Evolutionary conservation across 2,888 invertebrate species (phyloP).

Genomic region (Phyto melanocephala): DNA sequence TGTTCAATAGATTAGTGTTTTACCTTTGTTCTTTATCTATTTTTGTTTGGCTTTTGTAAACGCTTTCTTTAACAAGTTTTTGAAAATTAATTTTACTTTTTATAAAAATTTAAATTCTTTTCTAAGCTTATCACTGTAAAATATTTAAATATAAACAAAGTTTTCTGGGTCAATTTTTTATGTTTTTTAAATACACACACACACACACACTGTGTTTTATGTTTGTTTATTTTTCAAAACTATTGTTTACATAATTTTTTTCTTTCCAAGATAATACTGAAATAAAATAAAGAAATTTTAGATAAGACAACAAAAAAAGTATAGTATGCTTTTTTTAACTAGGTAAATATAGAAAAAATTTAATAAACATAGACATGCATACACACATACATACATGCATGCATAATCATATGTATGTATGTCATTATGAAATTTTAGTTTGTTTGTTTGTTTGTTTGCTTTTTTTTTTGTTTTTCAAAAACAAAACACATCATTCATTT

Average conservation of each 20-base stretch:
- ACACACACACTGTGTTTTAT: background rate
- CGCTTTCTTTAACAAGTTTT: too few relatives aligned
- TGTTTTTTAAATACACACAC: background rate
- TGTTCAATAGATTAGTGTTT: too few relatives aligned
- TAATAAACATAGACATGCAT: background rate
- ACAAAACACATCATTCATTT: slow-evolving; percentile 31
- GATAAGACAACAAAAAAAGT: slow-evolving; percentile 18
- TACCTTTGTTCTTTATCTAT: too few relatives aligned
- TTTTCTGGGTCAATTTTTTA: slow-evolving; percentile 60
- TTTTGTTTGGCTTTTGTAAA: too few relatives aligned
- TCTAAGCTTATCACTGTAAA: slow-evolving; percentile 6
- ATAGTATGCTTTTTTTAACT: background rate
- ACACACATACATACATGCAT: too few relatives aligned
- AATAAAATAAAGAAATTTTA: slow-evolving; percentile 7
- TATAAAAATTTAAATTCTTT: background rate
- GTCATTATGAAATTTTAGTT: slow-evolving; percentile 16
- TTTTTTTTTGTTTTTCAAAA: background rate
- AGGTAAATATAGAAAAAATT: slow-evolving; percentile 27
- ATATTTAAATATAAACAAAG: slow-evolving; percentile 9
- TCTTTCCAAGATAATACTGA: slow-evolving; percentile 43
- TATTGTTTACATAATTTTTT: slow-evolving; percentile 30
- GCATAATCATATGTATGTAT: too few relatives aligned
- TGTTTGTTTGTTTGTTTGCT: too few relatives aligned
- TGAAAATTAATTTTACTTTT: background rate
- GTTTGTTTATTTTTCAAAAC: slow-evolving; percentile 29